Conservation (phyloP, 2,113 vertebrate genomes). For the Neolamprologus caudopunctatus region DNA sequence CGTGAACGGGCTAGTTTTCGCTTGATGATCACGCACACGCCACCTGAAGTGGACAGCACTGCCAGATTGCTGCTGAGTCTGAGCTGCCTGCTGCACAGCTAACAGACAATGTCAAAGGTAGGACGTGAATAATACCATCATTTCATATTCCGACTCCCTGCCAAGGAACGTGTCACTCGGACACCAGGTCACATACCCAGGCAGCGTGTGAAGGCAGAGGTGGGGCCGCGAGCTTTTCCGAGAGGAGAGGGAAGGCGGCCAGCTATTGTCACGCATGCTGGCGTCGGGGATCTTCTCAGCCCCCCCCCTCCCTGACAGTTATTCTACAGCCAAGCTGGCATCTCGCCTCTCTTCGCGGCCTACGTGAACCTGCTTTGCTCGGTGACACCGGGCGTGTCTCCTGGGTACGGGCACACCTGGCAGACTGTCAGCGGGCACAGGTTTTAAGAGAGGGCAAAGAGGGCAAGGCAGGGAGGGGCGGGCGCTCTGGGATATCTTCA, state of each 20-base stretch:
- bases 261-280: conserved; percentile 64
- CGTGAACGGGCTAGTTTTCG: background rate
- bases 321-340: conserved; percentile 38
- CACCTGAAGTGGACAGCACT: background rate
- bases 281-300: conserved; percentile 37
- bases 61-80: conserved; percentile 10
- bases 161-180: conserved; percentile 64
- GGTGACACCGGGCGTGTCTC: conserved; percentile 60
- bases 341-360: conserved; percentile 15
- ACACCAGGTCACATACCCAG: conserved; percentile 65
- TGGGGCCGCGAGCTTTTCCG: conserved; percentile 21
- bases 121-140: conserved; percentile 60
- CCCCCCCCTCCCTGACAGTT: background rate
- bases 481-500: conserved; percentile 1
- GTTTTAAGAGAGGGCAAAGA: conserved; percentile 41
- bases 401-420: conserved; percentile 67
- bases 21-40: background rate
- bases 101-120: conserved; percentile 68
- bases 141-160: conserved; percentile 69
- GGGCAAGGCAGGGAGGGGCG: conserved; percentile 1
- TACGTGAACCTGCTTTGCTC: conserved; percentile 25
- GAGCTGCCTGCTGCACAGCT: conserved; percentile 5
- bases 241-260: conserved; percentile 64
- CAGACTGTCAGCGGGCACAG: conserved; percentile 56
- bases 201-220: conserved; percentile 44